These are phyloP conservation scores for Chaenogobius annularis DNA, from an alignment of 2,113 vertebrate genomes.

Conservation along the genomic window DNA sequence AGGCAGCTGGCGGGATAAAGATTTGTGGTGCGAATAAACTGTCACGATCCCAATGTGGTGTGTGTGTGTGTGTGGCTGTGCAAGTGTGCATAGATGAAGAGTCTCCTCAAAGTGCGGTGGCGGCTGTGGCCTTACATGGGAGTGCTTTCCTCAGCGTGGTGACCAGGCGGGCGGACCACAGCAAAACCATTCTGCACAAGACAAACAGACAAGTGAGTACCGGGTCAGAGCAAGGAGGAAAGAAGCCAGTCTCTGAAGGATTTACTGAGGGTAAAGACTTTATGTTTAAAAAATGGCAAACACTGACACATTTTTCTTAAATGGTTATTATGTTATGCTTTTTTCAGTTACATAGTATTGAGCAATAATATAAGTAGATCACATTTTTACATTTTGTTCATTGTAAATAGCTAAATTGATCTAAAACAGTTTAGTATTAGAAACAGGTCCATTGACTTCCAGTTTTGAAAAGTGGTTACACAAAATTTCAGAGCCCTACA, in stretches of 20 bases:
- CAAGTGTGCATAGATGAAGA: conserved; percentile 19
- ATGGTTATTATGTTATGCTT: too few relatives aligned
- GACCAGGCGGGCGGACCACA: conserved; percentile 94
- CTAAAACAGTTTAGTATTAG: too few relatives aligned
- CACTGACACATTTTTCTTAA: too few relatives aligned
- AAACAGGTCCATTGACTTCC: too few relatives aligned
- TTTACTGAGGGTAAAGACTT: not conserved
- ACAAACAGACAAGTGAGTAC: not conserved
- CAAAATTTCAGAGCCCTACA: too few relatives aligned
- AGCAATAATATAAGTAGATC: too few relatives aligned
- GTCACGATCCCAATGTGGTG: conserved; percentile 8
- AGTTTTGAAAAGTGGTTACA: too few relatives aligned
- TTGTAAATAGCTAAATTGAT: too few relatives aligned
- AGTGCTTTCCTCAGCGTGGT: conserved; percentile 96
- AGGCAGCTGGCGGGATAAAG: conserved; percentile 26
- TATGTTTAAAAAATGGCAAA: too few relatives aligned
- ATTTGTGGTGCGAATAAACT: conserved; percentile 33
- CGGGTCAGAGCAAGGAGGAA: not conserved
- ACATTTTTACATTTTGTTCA: too few relatives aligned
- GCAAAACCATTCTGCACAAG: conserved; percentile 90
- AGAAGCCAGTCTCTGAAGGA: not conserved
- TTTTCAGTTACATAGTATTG: too few relatives aligned
- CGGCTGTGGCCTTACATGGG: conserved; percentile 86
- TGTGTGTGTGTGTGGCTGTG: conserved; percentile 22
- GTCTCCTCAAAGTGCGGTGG: conserved; percentile 10